phyloP scores from a whole-genome alignment of 2,113 vertebrate species.

The Pao palembangensis region DNA sequence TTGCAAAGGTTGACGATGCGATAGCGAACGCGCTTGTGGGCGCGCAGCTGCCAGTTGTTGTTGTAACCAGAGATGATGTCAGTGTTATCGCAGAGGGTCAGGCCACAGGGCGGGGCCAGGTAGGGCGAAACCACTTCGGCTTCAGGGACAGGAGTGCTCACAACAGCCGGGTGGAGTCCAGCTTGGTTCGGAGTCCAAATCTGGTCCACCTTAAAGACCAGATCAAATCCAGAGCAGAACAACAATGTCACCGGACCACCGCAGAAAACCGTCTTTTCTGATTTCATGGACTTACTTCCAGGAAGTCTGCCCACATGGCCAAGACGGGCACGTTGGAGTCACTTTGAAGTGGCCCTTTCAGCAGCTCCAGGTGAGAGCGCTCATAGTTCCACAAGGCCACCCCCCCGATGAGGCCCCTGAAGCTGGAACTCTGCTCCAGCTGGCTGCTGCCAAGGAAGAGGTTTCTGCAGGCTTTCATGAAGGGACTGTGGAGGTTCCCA shows the following conservation, averaged over 20 bases:
- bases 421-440: constrained; percentile 74
- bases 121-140: constrained; percentile 75
- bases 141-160: constrained; percentile 65
- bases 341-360: constrained; percentile 59
- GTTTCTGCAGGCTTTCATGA: constrained; percentile 86
- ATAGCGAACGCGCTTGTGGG: constrained; percentile 82
- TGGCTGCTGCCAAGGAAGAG: constrained; percentile 86
- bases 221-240: constrained; percentile 1
- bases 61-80: constrained; percentile 88
- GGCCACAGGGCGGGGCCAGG: constrained; percentile 82
- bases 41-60: constrained; percentile 79
- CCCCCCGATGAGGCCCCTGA: constrained; percentile 83
- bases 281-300: constrained; percentile 49
- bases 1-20: constrained; percentile 84
- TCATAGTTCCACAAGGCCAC: constrained; percentile 77
- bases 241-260: neutral
- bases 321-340: constrained; percentile 28
- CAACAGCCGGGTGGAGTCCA: constrained; percentile 72
- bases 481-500: constrained; percentile 85
- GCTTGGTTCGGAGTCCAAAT: constrained; percentile 80
- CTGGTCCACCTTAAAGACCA: constrained; percentile 61
- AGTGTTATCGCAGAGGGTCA: constrained; percentile 86
- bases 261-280: neutral
- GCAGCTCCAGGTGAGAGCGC: constrained; percentile 75
- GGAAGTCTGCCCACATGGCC: constrained; percentile 73